Percentiles rank a stretch among this genome's conserved stretches.
Conservation (phyloP, 2,113 vertebrate genomes). For the Cinclus mexicanus region DNA sequence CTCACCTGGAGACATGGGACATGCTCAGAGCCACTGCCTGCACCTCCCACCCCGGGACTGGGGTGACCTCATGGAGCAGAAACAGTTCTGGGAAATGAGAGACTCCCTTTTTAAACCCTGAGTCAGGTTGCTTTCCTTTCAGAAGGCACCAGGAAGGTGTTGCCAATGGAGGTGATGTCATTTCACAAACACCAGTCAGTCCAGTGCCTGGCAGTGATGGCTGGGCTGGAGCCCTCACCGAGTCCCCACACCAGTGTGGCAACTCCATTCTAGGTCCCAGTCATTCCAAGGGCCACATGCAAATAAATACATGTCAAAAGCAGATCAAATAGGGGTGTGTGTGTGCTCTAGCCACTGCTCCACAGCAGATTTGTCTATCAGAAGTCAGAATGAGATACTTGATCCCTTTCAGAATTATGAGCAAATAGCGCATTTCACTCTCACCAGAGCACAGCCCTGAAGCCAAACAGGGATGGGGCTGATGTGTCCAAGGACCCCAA, state of each 20-base stretch:
- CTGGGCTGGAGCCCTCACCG: rapidly evolving
- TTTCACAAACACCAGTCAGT: neutral
- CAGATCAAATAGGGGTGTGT: neutral
- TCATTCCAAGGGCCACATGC: neutral
- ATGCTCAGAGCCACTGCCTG: neutral
- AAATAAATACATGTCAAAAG: neutral
- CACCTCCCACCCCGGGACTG: neutral
- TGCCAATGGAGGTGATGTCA: neutral
- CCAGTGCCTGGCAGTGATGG: neutral
- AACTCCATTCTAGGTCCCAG: neutral
- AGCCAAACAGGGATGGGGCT: neutral
- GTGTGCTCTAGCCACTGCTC: neutral
- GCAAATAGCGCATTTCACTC: neutral
- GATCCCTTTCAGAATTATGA: neutral
- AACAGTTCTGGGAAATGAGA: neutral
- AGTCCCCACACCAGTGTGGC: neutral
- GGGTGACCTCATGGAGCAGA: neutral
- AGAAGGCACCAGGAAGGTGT: neutral
- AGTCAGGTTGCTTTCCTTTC: neutral
- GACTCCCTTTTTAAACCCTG: neutral
- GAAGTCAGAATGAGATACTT: neutral
- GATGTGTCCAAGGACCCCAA: rapidly evolving
- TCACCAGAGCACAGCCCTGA: neutral
- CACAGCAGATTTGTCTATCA: neutral
- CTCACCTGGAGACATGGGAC: neutral